These are phyloP conservation scores for Pyrgilauda ruficollis DNA, from an alignment of 2,113 vertebrate species.

Conservation along the genomic window DNA sequence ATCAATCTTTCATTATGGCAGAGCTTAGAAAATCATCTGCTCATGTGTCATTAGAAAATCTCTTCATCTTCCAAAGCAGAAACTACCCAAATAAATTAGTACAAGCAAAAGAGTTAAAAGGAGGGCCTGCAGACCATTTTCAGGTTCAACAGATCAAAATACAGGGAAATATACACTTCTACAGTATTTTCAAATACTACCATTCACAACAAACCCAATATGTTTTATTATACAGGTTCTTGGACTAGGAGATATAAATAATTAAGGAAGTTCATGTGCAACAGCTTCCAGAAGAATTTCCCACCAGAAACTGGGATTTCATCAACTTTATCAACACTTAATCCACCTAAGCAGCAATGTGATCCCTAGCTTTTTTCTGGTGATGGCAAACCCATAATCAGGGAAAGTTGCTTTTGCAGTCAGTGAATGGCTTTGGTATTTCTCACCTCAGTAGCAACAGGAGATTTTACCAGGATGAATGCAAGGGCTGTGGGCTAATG, in stretches of 20 bases:
- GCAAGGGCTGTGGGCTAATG: neutral
- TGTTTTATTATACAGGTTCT: neutral
- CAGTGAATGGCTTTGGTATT: neutral
- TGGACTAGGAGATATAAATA: neutral
- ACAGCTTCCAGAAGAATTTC: neutral
- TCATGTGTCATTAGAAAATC: constrained; percentile 64
- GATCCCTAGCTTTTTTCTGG: neutral
- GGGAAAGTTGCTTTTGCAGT: neutral
- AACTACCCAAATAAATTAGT: neutral
- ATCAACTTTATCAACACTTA: neutral
- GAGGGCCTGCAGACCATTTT: neutral
- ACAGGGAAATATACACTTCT: neutral
- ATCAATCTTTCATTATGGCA: constrained; percentile 80
- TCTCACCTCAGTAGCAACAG: neutral
- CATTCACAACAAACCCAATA: neutral
- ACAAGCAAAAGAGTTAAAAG: neutral
- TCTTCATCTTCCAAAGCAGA: constrained; percentile 51
- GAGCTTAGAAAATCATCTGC: constrained; percentile 53
- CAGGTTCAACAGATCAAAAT: neutral
- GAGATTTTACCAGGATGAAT: neutral
- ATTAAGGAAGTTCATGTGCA: neutral
- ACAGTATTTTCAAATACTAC: neutral
- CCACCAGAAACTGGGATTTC: neutral
- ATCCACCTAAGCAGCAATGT: neutral
- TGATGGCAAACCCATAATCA: neutral